A percentile compares a stretch with the other conserved stretches of the same genome.
phyloP scores from a whole-genome alignment of 1,140 invertebrate species.

The Drosophila kepulauana region DNA sequence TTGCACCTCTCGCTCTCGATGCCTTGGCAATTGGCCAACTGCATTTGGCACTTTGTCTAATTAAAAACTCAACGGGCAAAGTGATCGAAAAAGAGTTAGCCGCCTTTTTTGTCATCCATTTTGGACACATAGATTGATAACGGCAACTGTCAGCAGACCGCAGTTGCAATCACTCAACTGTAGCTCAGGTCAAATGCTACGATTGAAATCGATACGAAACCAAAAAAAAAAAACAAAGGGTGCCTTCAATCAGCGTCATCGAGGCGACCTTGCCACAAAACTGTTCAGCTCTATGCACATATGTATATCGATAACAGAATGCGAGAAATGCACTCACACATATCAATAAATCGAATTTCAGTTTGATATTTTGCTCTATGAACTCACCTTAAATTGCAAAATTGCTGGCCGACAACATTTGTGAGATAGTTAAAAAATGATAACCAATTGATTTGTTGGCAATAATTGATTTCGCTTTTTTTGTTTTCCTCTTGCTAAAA shows the following conservation, averaged over 20 bases:
- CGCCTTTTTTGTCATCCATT: background rate
- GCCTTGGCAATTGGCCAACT: constrained; percentile 53
- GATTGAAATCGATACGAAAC: constrained; percentile 26
- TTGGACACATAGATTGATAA: constrained; percentile 36
- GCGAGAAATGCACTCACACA: background rate
- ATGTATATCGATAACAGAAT: background rate
- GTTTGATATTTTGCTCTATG: background rate
- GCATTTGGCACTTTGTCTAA: constrained; percentile 45
- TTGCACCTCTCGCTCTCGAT: constrained; percentile 54
- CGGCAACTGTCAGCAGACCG: constrained; percentile 10
- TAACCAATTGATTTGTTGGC: constrained; percentile 39
- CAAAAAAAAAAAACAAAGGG: background rate
- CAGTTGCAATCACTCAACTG: constrained; percentile 25
- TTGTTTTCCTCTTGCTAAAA: constrained; percentile 54
- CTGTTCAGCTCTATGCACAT: background rate
- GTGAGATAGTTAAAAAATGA: constrained; percentile 24
- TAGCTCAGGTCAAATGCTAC: background rate
- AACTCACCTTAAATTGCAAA: constrained; percentile 71
- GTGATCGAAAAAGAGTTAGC: background rate
- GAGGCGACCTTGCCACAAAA: constrained; percentile 18
- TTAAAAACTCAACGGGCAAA: constrained; percentile 31
- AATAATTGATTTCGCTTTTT: constrained; percentile 19
- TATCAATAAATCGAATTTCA: constrained; percentile 10
- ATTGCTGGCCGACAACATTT: constrained; percentile 64
- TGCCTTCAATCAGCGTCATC: background rate